A percentile compares a stretch with the other conserved stretches of the same genome.
Conservation (phyloP, 2,113 vertebrate species). For the Balaenoptera acutorostrata region DNA sequence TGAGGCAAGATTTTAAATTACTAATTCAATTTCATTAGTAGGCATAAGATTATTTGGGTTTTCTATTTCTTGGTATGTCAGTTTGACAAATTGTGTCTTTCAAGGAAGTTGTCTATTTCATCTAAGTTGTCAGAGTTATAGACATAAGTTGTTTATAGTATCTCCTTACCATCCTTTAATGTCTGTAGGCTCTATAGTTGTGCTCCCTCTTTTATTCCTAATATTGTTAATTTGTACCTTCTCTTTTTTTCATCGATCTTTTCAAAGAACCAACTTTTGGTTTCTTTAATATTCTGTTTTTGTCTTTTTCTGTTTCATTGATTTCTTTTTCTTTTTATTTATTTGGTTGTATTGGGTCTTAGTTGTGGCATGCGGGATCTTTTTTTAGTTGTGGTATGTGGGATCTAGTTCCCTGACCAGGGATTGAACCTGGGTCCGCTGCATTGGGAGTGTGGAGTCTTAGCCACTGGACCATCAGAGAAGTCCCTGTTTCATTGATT, state of each 20-base stretch:
- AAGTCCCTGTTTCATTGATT: neutral
- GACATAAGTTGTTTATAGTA: neutral
- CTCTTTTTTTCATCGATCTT: neutral
- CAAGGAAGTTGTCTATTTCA: neutral
- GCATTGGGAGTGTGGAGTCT: too few species aligned
- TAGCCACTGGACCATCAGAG: too few species aligned
- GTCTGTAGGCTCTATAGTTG: neutral
- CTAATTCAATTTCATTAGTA: neutral
- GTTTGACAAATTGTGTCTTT: neutral
- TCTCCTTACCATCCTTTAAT: neutral
- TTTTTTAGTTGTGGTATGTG: too few species aligned
- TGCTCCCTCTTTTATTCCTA: neutral
- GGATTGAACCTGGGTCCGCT: too few species aligned
- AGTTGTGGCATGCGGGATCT: too few species aligned
- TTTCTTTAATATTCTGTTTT: neutral
- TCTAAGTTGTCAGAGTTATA: neutral
- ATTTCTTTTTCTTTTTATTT: too few species aligned
- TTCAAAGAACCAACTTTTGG: neutral
- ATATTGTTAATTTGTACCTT: neutral
- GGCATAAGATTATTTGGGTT: neutral
- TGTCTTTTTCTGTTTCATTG: neutral
- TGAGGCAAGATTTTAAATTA: neutral
- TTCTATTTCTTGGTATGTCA: neutral
- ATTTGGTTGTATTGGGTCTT: too few species aligned
- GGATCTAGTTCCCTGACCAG: too few species aligned